Percentiles rank a stretch among this genome's conserved stretches.
Conservation (phyloP, 2,113 vertebrate genomes). For the Hirundichthys speculiger region DNA sequence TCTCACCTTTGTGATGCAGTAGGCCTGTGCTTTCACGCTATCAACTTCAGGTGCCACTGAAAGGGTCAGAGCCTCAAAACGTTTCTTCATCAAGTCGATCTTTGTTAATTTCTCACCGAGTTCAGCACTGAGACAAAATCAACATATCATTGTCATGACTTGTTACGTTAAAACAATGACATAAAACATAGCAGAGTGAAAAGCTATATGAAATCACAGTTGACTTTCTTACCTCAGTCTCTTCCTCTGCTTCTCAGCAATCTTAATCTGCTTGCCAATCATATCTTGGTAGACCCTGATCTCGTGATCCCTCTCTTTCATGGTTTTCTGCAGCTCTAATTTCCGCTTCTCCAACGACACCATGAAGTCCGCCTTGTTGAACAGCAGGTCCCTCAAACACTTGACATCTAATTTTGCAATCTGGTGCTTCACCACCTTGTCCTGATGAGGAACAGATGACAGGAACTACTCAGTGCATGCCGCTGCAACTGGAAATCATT, state of each 20-base stretch:
- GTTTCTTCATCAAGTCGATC: slow-evolving; percentile 88
- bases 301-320: slow-evolving; percentile 88
- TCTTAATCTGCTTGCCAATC: slow-evolving; percentile 85
- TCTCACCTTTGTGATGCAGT: slow-evolving; percentile 90
- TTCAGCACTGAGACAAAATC: slow-evolving; percentile 78
- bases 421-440: slow-evolving; percentile 89
- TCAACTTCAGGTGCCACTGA: slow-evolving; percentile 86
- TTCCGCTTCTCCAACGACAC: slow-evolving; percentile 88
- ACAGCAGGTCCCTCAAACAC: slow-evolving; percentile 82
- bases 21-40: slow-evolving; percentile 86
- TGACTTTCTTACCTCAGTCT: slow-evolving; percentile 81
- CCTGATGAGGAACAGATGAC: slow-evolving; percentile 73
- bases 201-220: not conserved
- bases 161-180: not conserved
- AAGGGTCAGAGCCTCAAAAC: slow-evolving; percentile 86
- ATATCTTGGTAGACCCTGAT: slow-evolving; percentile 85
- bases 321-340: slow-evolving; percentile 81
- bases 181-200: not conserved
- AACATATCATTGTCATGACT: not conserved
- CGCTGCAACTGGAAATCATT: not conserved
- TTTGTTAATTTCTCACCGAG: slow-evolving; percentile 87
- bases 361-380: slow-evolving; percentile 84
- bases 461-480: not conserved
- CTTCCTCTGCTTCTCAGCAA: slow-evolving; percentile 87
- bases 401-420: slow-evolving; percentile 88